phyloP scores from a whole-genome alignment of 2,888 invertebrate genomes.

The Caenorhabditis imperialis region DNA sequence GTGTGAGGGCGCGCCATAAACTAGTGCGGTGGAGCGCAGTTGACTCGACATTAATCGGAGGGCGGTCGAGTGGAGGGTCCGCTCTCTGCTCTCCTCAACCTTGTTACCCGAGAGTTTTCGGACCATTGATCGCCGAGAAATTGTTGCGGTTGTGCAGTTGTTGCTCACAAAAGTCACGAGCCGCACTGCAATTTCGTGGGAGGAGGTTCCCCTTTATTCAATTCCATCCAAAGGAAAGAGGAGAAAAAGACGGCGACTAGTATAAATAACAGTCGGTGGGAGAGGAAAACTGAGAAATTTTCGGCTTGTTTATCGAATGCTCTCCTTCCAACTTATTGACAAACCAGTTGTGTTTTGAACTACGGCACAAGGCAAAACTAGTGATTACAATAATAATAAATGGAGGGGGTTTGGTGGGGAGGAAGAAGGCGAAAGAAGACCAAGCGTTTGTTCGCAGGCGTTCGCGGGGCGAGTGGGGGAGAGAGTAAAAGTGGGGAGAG shows the following conservation, averaged over 20 bases:
- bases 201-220: no score
- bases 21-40: constrained; percentile 42
- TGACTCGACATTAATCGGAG: constrained; percentile 26
- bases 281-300: no score
- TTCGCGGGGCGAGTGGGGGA: constrained; percentile 12
- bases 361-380: constrained; percentile 32
- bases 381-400: constrained; percentile 52
- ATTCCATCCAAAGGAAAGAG: no score
- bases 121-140: constrained; percentile 33
- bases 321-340: no score
- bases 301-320: no score
- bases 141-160: constrained; percentile 24
- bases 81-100: constrained; percentile 4
- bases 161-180: constrained; percentile 12
- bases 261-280: no score
- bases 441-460: constrained; percentile 32
- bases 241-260: no score
- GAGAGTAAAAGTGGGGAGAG: constrained; percentile 2
- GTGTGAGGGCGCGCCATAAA: constrained; percentile 48
- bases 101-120: constrained; percentile 29
- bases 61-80: constrained; percentile 1
- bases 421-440: constrained; percentile 6
- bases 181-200: no score
- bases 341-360: no score
- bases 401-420: constrained; percentile 1